phyloP scores from a whole-genome alignment of 1,140 invertebrate species.

The Achroia grisella region DNA sequence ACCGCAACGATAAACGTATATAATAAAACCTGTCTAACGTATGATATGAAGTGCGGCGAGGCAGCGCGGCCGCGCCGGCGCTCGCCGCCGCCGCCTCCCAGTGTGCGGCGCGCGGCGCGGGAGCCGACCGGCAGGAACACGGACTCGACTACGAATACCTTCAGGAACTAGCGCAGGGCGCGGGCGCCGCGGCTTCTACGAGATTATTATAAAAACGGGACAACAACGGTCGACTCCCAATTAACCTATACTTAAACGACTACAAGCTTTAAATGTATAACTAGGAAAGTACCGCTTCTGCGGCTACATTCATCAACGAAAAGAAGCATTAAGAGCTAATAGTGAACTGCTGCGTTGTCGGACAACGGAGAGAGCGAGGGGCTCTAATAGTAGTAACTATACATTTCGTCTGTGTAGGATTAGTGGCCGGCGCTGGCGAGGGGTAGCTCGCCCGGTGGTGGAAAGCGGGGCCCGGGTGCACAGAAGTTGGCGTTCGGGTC shows the following conservation, averaged over 20 bases:
- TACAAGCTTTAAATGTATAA: constrained; percentile 71
- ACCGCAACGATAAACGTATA: constrained; percentile 66
- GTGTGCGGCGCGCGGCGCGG: constrained; percentile 59
- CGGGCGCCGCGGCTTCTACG: constrained; percentile 1
- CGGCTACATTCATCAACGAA: constrained; percentile 61
- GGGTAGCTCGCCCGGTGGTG: constrained; percentile 69
- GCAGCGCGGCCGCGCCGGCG: constrained; percentile 40
- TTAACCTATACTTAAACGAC: constrained; percentile 65
- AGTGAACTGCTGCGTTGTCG: constrained; percentile 72
- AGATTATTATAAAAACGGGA: constrained; percentile 25
- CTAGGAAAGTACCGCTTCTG: constrained; percentile 60
- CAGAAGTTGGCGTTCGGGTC: constrained; percentile 74
- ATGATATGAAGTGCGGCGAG: constrained; percentile 66
- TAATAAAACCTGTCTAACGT: constrained; percentile 72
- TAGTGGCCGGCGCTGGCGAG: constrained; percentile 76
- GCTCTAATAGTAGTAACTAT: constrained; percentile 68
- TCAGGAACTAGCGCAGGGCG: background rate
- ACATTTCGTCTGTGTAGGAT: constrained; percentile 65
- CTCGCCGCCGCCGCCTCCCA: constrained; percentile 65
- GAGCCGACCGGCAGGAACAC: constrained; percentile 17
- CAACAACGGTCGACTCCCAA: constrained; percentile 36
- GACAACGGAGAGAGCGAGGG: constrained; percentile 67
- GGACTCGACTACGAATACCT: background rate
- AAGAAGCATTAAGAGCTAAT: constrained; percentile 71
- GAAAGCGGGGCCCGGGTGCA: constrained; percentile 71